Evolutionary conservation across 2,113 vertebrate species (phyloP), one percentile per base, ranked within the genome.

Genomic region (Nannobrachium achirus): DNA sequence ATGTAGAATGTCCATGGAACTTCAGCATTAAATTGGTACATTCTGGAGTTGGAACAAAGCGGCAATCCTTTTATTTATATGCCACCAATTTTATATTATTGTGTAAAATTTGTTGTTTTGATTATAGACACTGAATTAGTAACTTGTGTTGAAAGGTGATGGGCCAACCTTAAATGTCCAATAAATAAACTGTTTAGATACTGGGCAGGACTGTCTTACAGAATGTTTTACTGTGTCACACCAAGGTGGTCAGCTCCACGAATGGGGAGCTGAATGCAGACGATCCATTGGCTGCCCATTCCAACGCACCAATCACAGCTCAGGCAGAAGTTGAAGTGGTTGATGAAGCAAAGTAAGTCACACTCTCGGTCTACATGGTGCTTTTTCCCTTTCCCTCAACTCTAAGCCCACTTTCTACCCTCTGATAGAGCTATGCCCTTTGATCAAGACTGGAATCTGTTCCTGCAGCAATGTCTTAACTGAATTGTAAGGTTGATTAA

Each of bases 301-400:
- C 98, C 84, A 98, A 93, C 1, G 95, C 95, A 50, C 97, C 96
- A 0, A 97, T 99, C 79, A 94, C 97, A 44, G 95, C 96, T 6
- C 97, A 96, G 78, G 89, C 97, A 0, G 97, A 99, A 88, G 96
- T 98, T 94, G 97, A 99, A 85, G 95, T 98, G 90, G 95, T 97
- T 83, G 98, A 98, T 51, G 98, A 99, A 91, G 96, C 98, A 86
- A 99, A 99, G 98, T 99, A 98, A 69, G 97, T 98, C 68, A 76
- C 67, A 56, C 1, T 77, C 69, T 75, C 66, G 63, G 65, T 75
- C 8, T 76, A 66, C 73, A 40, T 48, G 63, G 63, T 73, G 63
- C 49, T 69, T 67, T 69, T 7, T 69, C 73, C 48, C 71, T 40
- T 60, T 41, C 19, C 69, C 44, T 62, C 68, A 68, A 76, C 84